Evolutionary conservation across 2,888 invertebrate species (phyloP).

Genomic region (Tinea semifulvella): DNA sequence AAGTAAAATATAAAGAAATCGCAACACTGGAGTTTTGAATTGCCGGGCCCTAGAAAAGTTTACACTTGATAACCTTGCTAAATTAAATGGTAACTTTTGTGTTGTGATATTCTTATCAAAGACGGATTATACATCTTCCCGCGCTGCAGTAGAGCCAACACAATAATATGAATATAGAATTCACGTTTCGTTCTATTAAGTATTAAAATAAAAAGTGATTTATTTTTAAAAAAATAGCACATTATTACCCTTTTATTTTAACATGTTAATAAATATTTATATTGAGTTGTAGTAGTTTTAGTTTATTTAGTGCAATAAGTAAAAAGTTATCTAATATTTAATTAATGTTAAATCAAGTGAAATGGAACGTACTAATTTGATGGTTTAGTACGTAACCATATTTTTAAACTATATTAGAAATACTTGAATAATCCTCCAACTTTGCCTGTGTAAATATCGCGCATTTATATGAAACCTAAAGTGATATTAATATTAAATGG

Average conservation of each 20-base stretch:
- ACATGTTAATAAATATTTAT: not conserved
- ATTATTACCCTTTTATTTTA: too few relatives aligned
- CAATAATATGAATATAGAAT: not conserved
- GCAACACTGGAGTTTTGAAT: too few relatives aligned
- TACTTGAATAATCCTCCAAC: too few relatives aligned
- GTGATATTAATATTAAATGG: too few relatives aligned
- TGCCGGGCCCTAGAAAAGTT: too few relatives aligned
- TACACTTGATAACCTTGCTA: not conserved
- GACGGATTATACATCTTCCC: constrained; percentile 5
- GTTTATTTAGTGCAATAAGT: not conserved
- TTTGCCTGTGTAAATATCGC: too few relatives aligned
- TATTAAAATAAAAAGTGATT: too few relatives aligned
- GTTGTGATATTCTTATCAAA: not conserved
- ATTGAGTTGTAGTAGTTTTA: not conserved
- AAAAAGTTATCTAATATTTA: not conserved
- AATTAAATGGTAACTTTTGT: not conserved
- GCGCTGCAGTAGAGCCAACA: constrained; percentile 4
- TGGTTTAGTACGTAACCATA: not conserved
- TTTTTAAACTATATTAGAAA: too few relatives aligned
- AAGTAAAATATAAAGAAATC: too few relatives aligned
- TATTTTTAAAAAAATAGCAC: too few relatives aligned
- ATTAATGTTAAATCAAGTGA: not conserved
- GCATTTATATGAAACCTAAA: too few relatives aligned
- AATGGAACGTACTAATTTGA: not conserved
- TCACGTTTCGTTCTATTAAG: not conserved